Evolutionary conservation across 2,888 invertebrate genomes (phyloP).

Genomic region (Serripes groenlandicus): DNA sequence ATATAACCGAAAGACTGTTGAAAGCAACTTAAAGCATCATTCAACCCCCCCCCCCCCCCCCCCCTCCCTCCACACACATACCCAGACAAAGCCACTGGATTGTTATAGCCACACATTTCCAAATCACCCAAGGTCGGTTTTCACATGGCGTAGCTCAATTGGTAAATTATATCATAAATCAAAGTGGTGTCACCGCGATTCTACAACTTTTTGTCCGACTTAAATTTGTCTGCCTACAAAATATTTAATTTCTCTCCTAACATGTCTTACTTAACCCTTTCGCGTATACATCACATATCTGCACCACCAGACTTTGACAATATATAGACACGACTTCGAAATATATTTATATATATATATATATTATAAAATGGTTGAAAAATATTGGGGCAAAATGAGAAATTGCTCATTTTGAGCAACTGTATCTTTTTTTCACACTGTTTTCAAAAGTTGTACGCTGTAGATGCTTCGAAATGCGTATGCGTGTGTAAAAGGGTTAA

Average conservation of each 20-base stretch:
- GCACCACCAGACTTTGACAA: too few species aligned
- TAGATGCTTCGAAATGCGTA: background rate
- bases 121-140: too few species aligned
- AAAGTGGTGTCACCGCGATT: background rate
- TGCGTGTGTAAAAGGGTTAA: background rate
- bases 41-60: too few species aligned
- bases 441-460: background rate
- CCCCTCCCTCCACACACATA: too few species aligned
- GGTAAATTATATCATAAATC: background rate
- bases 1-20: too few species aligned
- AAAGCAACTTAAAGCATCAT: too few species aligned
- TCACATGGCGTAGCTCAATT: background rate
- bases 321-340: too few species aligned
- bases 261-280: too few species aligned
- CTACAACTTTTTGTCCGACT: background rate
- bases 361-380: background rate
- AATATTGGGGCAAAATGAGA: background rate
- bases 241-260: background rate
- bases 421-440: background rate
- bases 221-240: background rate
- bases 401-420: background rate
- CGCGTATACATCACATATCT: too few species aligned
- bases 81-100: too few species aligned
- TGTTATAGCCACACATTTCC: too few species aligned
- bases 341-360: too few species aligned